Evolutionary conservation across 2,113 vertebrate species (phyloP), one percentile per base, ranked within the genome.

Genomic region (Syngnathus scovelli): DNA sequence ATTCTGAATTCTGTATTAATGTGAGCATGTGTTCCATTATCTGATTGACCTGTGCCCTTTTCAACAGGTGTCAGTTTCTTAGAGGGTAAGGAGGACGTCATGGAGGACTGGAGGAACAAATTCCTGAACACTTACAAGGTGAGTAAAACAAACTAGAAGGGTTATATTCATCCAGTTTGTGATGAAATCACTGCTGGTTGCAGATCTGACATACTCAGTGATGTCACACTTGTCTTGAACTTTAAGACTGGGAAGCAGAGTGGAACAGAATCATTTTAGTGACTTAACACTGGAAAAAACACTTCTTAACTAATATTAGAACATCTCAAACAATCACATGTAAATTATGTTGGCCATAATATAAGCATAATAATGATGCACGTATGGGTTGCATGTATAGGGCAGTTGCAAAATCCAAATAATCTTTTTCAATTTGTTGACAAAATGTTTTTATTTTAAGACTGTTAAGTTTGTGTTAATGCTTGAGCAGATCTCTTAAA

Each of bases 61-160:
- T 15, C 51, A 72, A 21, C 77, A 96, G 95, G 94, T 64, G 89
- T 98, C 88, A 96, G 93, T 78, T 77, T 94, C 69, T 85, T 96
- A 59, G 93, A 96, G 75, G 91, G 78, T 41, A 93, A 95, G 85
- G 92, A 95, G 3, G 93, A 96, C 78, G 86, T 94, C 77, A 86
- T 93, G 69, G 87, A 92, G 70, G 94, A 95, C 83, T 92, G 94
- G 88, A 94, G 83, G 71, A 89, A 92, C 56, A 98, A 95, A 82
- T 95, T 96, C 76, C 88, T 94, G 81, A 95, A 96, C 59, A 95
- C 94, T 0, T 96, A 96, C 52, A 93, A 92, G 92, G 95, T 95
- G 81, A 93, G 90, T 61, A 11, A 1, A 27, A 61, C 37, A 54
- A 33, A 41, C 7, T 6, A 9, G 0, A 52, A 21, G 19, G n/a